Base-by-base conservation (phyloP, 2,797 vertebrate species). In the Halcyon badia region DNA sequence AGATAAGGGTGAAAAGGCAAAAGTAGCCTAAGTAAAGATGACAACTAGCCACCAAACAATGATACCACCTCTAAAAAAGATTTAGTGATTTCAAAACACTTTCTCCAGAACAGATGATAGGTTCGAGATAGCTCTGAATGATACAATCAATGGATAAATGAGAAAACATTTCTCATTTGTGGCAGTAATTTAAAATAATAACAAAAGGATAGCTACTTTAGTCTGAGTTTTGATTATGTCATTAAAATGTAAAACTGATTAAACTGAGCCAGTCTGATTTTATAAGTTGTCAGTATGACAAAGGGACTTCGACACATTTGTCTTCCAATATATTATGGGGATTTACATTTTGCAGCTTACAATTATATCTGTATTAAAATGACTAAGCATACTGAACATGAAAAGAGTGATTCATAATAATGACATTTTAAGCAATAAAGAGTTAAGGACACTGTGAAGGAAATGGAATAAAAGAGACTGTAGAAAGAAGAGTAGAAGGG, bases 241-340 rank as follows among this genome's bases (percentile, higher is more conserved):
- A 96, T 97, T 97, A 95, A 95, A 94, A 89, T 95, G 88, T 95
- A 95, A 97, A 97, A 62, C 62, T 93, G 83, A 95, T 97, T 96
- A 91, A 94, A 96, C 79, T 90, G 78, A 96, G 73, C 46, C 57
- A 58, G 71, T 96, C 93, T 92, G 49, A 69, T 86, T 97, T 97
- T 91, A 96, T 95, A 97, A 96, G 76, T 83, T 95, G 94, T 94
- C 96, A 95, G 69, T n/a, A 60, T 77, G 88, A 92, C 90, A 97
- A 96, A 95, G 77, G 87, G 73, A 95, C 94, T 97, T 95, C 91
- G 97, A 97, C 95, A 96, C 85, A 69, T 96, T 95, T 92, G 82
- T 93, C 91, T 95, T 96, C 91, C 14, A 20, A 80, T 78, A 88
- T 82, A 71, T 97, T 92, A 89, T 30, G 44, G 41, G 86, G 87